phyloP scores from a whole-genome alignment of 1,140 invertebrate genomes.

The Laodelphax striatellus region DNA sequence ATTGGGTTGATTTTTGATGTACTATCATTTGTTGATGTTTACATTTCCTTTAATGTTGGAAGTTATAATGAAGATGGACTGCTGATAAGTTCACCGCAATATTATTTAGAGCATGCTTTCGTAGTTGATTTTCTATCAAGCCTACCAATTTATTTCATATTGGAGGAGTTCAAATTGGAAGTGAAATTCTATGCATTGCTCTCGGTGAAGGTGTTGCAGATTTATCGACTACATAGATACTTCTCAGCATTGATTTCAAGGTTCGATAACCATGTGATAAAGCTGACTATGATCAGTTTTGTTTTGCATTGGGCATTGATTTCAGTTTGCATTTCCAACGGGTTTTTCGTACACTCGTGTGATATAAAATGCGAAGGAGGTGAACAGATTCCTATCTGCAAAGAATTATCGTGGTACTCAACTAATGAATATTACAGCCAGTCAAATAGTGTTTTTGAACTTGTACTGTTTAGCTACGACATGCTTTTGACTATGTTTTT shows the following conservation, averaged over 20 bases:
- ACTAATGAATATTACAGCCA: too few relatives aligned
- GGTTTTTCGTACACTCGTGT: neutral
- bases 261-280: neutral
- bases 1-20: neutral
- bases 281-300: neutral
- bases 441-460: too few relatives aligned
- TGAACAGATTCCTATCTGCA: too few relatives aligned
- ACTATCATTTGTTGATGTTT: neutral
- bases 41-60: neutral
- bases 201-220: neutral
- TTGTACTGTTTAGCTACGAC: too few relatives aligned
- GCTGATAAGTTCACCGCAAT: neutral
- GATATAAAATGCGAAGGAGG: neutral
- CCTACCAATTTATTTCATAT: neutral
- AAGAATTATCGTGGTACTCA: too few relatives aligned
- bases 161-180: neutral
- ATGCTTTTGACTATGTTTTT: too few relatives aligned
- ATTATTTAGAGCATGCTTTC: neutral
- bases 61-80: neutral
- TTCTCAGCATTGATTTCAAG: neutral
- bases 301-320: neutral
- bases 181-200: neutral
- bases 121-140: neutral
- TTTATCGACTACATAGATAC: neutral
- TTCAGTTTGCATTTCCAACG: neutral